Evolutionary conservation across 2,797 vertebrate genomes (phyloP).

Genomic region (Sarcoramphus papa): DNA sequence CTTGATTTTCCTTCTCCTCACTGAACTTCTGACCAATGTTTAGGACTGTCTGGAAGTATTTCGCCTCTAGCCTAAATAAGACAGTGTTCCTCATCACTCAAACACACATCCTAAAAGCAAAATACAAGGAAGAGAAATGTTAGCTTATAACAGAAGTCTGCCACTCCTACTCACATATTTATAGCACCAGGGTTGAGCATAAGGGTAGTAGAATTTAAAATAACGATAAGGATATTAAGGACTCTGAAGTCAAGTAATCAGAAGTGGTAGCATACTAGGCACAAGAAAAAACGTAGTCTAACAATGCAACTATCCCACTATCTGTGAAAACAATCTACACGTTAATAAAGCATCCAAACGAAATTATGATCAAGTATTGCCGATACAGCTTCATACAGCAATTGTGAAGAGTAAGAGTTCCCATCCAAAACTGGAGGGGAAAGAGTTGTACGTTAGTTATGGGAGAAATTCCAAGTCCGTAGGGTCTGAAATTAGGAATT

Average conservation of each 20-base stretch:
- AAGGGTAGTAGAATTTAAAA: slow-evolving; percentile 7
- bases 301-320: background rate
- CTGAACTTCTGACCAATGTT: background rate
- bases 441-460: background rate
- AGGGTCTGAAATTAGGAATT: background rate
- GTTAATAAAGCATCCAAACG: background rate
- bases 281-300: background rate
- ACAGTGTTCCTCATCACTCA: background rate
- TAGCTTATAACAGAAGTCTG: slow-evolving; percentile 33
- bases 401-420: background rate
- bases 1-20: background rate
- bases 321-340: background rate
- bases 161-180: slow-evolving; percentile 50
- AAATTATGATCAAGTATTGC: background rate
- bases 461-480: background rate
- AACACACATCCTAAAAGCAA: background rate
- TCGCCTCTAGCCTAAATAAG: background rate
- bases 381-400: background rate
- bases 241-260: background rate
- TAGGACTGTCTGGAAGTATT: background rate
- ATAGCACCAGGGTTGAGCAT: slow-evolving; percentile 9
- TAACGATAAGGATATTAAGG: background rate
- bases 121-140: slow-evolving; percentile 3
- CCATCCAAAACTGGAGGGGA: background rate
- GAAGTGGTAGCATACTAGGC: background rate